Percentiles rank a stretch among this genome's conserved stretches.
These are phyloP conservation scores for Cyclura pinguis DNA, from an alignment of 2,797 vertebrate species.

Conservation along the genomic window DNA sequence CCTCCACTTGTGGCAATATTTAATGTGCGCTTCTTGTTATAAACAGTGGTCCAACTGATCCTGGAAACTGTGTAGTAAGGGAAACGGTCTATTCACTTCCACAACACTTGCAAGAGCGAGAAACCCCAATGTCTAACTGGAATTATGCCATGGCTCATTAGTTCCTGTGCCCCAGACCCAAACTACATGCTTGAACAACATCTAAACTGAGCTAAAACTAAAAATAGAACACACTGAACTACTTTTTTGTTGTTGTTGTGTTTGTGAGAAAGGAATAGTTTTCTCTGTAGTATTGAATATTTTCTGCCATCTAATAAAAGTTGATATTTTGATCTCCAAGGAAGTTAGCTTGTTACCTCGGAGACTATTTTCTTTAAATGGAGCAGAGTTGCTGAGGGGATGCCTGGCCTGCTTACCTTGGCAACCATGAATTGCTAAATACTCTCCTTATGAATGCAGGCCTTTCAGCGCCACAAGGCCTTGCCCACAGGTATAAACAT, in stretches of 20 bases:
- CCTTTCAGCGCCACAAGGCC: constrained; percentile 82
- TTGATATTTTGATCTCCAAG: constrained; percentile 77
- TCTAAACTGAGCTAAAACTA: constrained; percentile 72
- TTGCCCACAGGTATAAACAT: constrained; percentile 84
- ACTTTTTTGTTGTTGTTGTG: constrained; percentile 43
- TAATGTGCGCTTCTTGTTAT: constrained; percentile 53
- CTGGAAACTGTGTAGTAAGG: constrained; percentile 69
- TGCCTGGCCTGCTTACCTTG: constrained; percentile 87
- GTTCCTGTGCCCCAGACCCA: constrained; percentile 63
- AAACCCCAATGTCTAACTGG: constrained; percentile 57
- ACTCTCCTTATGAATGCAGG: constrained; percentile 84
- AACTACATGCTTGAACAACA: constrained; percentile 62
- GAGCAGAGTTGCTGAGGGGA: constrained; percentile 78
- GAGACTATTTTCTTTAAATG: constrained; percentile 81
- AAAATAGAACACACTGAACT: constrained; percentile 72
- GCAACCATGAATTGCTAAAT: constrained; percentile 78
- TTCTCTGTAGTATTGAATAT: constrained; percentile 70
- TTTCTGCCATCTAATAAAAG: constrained; percentile 73
- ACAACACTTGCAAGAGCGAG: constrained; percentile 62
- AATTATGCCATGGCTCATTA: constrained; percentile 72
- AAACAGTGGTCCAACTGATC: constrained; percentile 64
- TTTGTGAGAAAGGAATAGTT: constrained; percentile 58
- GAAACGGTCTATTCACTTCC: constrained; percentile 67
- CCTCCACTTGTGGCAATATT: constrained; percentile 50
- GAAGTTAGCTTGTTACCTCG: constrained; percentile 81